phyloP scores from a whole-genome alignment of 2,797 vertebrate species.

The Halcyon leucocephala region DNA sequence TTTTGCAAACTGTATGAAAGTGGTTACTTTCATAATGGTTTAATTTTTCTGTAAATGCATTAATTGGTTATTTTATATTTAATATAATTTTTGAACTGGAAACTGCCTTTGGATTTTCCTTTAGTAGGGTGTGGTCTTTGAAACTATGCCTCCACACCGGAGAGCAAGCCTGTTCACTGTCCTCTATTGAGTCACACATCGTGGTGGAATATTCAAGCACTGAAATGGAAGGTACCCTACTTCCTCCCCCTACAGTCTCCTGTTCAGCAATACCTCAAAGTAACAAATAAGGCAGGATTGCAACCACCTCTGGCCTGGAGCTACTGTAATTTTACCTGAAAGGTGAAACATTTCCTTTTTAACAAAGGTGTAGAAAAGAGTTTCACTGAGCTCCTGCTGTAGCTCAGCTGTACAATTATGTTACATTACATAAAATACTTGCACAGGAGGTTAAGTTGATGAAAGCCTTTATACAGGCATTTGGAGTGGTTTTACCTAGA shows the following conservation, averaged over 20 bases:
- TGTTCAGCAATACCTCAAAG: background rate
- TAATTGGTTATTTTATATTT: constrained; percentile 74
- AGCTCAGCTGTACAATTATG: background rate
- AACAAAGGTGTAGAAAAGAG: background rate
- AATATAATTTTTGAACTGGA: constrained; percentile 73
- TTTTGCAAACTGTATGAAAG: constrained; percentile 69
- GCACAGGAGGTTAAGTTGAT: background rate
- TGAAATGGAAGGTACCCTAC: background rate
- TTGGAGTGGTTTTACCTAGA: background rate
- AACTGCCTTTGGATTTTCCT: constrained; percentile 37
- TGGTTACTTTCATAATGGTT: constrained; percentile 46
- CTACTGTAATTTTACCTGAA: background rate
- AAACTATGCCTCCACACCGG: background rate
- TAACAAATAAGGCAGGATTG: background rate
- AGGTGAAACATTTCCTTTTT: background rate
- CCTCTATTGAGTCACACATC: background rate
- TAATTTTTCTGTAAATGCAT: constrained; percentile 74
- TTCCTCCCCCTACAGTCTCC: background rate
- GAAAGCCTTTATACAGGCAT: background rate
- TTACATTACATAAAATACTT: background rate
- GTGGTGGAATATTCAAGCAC: background rate
- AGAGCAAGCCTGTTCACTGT: rapidly evolving
- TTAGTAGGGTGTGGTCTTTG: background rate
- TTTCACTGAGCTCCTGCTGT: background rate
- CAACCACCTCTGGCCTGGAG: background rate